Evolutionary conservation across 2,113 vertebrate species (phyloP), one percentile per base, ranked within the genome.

Genomic region (Tragelaphus buxtoni): DNA sequence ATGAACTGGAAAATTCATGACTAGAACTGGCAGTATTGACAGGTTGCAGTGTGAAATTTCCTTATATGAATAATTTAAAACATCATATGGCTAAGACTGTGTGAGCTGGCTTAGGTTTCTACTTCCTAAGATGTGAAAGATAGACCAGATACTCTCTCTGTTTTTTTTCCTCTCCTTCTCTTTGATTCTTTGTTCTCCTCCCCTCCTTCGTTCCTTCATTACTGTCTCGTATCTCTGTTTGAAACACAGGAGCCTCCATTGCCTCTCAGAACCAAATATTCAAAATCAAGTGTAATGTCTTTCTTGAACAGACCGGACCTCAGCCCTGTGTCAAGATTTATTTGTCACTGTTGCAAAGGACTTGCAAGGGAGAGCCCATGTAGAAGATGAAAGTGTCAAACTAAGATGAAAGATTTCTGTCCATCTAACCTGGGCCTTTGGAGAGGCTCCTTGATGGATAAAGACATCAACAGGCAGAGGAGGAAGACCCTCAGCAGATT

Each of bases 1-100:
- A 42, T 1, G 4, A 35, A 91, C 79, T 77, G 92, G 82, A 86
- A 91, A 86, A 92, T 86, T 55, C 61, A 26, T 65, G 63, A 92
- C 35, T 53, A 88, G 81, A 94, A 77, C 30, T 84, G 63, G 83
- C 55, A 90, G 35, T 81, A 95, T 77, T 96, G 81, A 92, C n/a
- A 92, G 26, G 39, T 42, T 91, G 10, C 16, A 91, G 61, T 63
- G 69, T 95, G 51, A 88, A 79, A 93, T 95, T 97, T 86, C 56
- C 91, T 97, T 97, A 65, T 83, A 65, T 35, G 58, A 72, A 47
- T 51, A 86, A 87, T 81, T 53, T 82, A 77, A 96, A 94, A 86
- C 61, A 95, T 63, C 39, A 58, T 61, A 79, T 95, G 74, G 86
- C 24, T 58, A 79, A 49, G 88, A 94, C 86, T 51, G 30, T 30